A percentile compares a stretch with the other conserved stretches of the same genome.
These are phyloP conservation scores for Busseola fusca DNA, from an alignment of 2,888 invertebrate species.

Conservation along the genomic window DNA sequence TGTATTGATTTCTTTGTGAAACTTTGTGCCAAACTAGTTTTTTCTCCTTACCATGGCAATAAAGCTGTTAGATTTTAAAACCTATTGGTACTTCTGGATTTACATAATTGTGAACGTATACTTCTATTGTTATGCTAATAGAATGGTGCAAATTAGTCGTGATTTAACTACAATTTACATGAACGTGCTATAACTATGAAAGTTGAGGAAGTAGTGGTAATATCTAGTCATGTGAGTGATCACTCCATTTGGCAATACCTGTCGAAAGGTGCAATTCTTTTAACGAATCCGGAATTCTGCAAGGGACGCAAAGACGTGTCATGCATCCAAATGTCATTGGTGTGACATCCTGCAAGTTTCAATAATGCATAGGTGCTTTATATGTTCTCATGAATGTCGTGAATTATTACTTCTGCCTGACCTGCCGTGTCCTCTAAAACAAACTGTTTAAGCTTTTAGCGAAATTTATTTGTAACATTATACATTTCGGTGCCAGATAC, in stretches of 20 bases:
- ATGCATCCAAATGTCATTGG: slow-evolving; percentile 32
- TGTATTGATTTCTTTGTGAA: slow-evolving; percentile 28
- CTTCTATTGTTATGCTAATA: slow-evolving; percentile 24
- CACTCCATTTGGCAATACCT: slow-evolving; percentile 10
- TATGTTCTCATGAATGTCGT: slow-evolving; percentile 30
- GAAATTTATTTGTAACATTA: slow-evolving; percentile 29
- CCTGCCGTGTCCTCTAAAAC: slow-evolving; percentile 5
- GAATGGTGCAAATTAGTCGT: slow-evolving; percentile 25
- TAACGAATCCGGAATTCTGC: slow-evolving; percentile 26
- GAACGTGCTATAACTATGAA: slow-evolving; percentile 21
- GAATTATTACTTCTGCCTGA: slow-evolving; percentile 30
- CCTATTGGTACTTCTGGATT: slow-evolving; percentile 9
- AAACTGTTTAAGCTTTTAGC: slow-evolving; percentile 24
- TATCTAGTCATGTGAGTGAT: slow-evolving; percentile 1
- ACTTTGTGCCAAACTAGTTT: slow-evolving; percentile 6
- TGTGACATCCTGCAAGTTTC: slow-evolving; percentile 35
- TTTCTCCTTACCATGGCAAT: slow-evolving; percentile 2
- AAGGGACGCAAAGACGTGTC: slow-evolving; percentile 2
- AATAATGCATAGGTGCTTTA: slow-evolving; percentile 37
- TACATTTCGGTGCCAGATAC: slow-evolving; percentile 21
- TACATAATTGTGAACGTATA: slow-evolving; percentile 1
- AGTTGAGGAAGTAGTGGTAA: slow-evolving; percentile 23
- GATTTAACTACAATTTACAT: slow-evolving; percentile 40
- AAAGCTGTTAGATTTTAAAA: background rate
- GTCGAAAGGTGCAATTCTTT: slow-evolving; percentile 6